Percentiles rank a stretch among this genome's conserved stretches.
Conservation (phyloP, 2,797 vertebrate genomes). For the Sciaenops ocellatus region DNA sequence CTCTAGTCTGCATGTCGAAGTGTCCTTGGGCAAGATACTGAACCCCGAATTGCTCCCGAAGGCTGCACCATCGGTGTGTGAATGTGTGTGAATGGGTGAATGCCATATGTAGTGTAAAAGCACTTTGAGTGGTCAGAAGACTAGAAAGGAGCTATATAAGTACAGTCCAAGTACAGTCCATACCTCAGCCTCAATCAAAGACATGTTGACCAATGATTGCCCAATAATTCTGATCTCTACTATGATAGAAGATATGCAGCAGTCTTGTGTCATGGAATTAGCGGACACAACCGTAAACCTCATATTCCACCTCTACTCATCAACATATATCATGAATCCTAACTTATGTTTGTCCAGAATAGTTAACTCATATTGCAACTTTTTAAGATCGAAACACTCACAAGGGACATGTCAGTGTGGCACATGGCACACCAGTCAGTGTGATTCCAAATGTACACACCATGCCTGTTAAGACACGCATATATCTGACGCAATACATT, state of each 20-base stretch:
- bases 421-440: not conserved
- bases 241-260: not conserved
- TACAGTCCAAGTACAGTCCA: too few relatives aligned
- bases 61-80: too few relatives aligned
- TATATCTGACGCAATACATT: conserved; percentile 13
- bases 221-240: not conserved
- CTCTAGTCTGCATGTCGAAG: too few relatives aligned
- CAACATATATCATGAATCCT: not conserved
- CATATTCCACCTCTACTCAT: too few relatives aligned
- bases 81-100: too few relatives aligned
- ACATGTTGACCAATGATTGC: not conserved
- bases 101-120: too few relatives aligned
- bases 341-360: not conserved
- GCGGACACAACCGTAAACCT: too few relatives aligned
- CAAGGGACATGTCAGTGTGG: not conserved
- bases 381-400: too few relatives aligned
- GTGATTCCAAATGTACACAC: not conserved
- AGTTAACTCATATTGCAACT: not conserved
- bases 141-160: too few relatives aligned
- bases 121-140: too few relatives aligned
- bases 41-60: too few relatives aligned
- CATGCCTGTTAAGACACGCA: not conserved
- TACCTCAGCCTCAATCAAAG: not conserved
- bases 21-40: too few relatives aligned
- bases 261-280: not conserved